A percentile compares a stretch with the other conserved stretches of the same genome.
phyloP scores from a whole-genome alignment of 1,140 invertebrate genomes.

The Heterodera carotae region DNA sequence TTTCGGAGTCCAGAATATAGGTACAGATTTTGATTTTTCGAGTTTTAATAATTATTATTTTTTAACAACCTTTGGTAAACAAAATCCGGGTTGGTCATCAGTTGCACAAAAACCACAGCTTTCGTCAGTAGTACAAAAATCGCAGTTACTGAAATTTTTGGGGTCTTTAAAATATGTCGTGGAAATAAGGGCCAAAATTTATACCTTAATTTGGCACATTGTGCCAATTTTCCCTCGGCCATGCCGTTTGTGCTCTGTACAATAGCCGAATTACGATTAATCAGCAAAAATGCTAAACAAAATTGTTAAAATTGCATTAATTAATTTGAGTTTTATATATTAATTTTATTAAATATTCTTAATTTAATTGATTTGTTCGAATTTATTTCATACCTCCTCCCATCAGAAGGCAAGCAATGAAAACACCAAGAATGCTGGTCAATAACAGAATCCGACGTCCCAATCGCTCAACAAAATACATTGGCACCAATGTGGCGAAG shows the following conservation, averaged over 20 bases:
- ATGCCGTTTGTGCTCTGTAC: neutral
- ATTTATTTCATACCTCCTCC: slow-evolving; percentile 31
- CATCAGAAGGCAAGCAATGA: slow-evolving; percentile 34
- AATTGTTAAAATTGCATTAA: too few relatives aligned
- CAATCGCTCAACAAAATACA: slow-evolving; percentile 71
- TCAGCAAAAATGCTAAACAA: slow-evolving; percentile 23
- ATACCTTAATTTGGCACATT: slow-evolving; percentile 13
- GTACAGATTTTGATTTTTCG: too few relatives aligned
- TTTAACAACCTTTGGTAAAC: slow-evolving; percentile 38
- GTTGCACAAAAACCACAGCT: slow-evolving; percentile 43
- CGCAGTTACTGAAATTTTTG: slow-evolving; percentile 48
- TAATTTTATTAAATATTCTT: too few relatives aligned
- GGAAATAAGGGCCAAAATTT: slow-evolving; percentile 11
- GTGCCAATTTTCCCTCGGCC: neutral
- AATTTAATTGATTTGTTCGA: too few relatives aligned
- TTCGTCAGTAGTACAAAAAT: slow-evolving; percentile 51
- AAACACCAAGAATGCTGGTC: slow-evolving; percentile 35
- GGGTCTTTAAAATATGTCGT: neutral
- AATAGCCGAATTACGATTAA: slow-evolving; percentile 12
- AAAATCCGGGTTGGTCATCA: slow-evolving; percentile 24
- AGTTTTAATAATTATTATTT: too few relatives aligned
- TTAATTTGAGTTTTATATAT: too few relatives aligned
- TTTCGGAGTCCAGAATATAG: too few relatives aligned
- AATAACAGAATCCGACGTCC: slow-evolving; percentile 69
- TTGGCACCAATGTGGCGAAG: slow-evolving; percentile 71